Percentiles rank a stretch among this genome's conserved stretches.
These are phyloP conservation scores for Epirrhoe tristata DNA, from an alignment of 2,888 invertebrate genomes.

Conservation along the genomic window DNA sequence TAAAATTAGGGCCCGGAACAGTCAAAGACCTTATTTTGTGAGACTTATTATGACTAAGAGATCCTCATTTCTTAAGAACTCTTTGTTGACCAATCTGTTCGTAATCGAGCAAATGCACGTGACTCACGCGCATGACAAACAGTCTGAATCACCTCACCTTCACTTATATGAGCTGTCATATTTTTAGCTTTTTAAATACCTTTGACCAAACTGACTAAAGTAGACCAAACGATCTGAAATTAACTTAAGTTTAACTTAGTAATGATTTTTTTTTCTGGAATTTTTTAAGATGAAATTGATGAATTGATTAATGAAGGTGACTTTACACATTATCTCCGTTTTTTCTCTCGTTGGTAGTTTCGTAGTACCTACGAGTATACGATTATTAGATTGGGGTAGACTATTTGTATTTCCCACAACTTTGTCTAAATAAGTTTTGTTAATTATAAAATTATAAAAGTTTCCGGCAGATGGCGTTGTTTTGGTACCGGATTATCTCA, in stretches of 20 bases:
- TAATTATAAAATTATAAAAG: constrained; percentile 28
- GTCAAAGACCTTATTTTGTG: constrained; percentile 2
- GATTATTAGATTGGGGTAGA: too few relatives aligned
- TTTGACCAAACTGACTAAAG: background rate
- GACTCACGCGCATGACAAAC: constrained; percentile 46
- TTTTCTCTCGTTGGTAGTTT: too few relatives aligned
- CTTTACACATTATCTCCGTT: too few relatives aligned
- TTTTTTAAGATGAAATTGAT: background rate
- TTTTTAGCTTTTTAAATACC: background rate
- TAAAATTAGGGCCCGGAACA: background rate
- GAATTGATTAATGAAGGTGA: too few relatives aligned
- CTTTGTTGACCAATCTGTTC: constrained; percentile 42
- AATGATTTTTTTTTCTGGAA: background rate
- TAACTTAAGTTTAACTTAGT: background rate
- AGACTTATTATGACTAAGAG: constrained; percentile 35
- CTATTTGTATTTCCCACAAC: too few relatives aligned
- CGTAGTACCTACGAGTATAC: too few relatives aligned
- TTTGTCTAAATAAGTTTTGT: constrained; percentile 7
- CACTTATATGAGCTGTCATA: background rate
- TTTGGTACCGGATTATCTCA: constrained; percentile 40
- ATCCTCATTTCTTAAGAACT: constrained; percentile 35
- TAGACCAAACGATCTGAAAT: background rate
- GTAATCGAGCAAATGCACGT: constrained; percentile 32
- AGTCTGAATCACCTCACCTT: constrained; percentile 38
- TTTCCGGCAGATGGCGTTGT: constrained; percentile 67